Percentiles rank a stretch among this genome's conserved stretches.
These are phyloP conservation scores for Cyanoliseus patagonus DNA, from an alignment of 2,113 vertebrate genomes.

Conservation along the genomic window DNA sequence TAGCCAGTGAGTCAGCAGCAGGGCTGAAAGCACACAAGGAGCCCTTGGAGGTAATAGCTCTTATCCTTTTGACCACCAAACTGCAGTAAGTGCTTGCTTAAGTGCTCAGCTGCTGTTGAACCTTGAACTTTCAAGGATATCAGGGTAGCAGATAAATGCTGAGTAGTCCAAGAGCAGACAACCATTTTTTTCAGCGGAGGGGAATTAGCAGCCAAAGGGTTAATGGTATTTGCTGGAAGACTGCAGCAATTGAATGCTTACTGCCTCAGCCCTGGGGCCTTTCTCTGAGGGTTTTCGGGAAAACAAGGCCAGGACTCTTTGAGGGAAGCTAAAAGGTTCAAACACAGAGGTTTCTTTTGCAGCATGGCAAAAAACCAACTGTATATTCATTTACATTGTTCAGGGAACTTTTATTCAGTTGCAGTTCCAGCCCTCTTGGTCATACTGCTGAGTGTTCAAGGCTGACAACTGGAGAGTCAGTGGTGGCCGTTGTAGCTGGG, in stretches of 20 bases:
- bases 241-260: background rate
- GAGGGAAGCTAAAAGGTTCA: constrained; percentile 3
- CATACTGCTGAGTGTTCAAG: background rate
- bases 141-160: background rate
- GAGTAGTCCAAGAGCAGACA: background rate
- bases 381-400: background rate
- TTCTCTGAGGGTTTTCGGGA: background rate
- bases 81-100: constrained; percentile 18
- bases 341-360: background rate
- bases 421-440: background rate
- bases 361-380: background rate
- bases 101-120: constrained; percentile 35
- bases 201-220: constrained; percentile 1
- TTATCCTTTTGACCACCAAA: constrained; percentile 33
- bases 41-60: background rate
- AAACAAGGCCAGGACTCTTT: constrained; percentile 25
- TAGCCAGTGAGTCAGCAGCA: background rate
- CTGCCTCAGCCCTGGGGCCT: background rate
- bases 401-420: background rate
- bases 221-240: background rate
- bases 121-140: constrained; percentile 42
- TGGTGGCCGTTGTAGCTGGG: background rate
- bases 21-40: background rate
- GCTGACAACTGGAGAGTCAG: background rate
- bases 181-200: background rate